These are phyloP conservation scores for Virgularia gustaviana DNA, from an alignment of 92 coral and sea anemone genomes.

Conservation along the genomic window DNA sequence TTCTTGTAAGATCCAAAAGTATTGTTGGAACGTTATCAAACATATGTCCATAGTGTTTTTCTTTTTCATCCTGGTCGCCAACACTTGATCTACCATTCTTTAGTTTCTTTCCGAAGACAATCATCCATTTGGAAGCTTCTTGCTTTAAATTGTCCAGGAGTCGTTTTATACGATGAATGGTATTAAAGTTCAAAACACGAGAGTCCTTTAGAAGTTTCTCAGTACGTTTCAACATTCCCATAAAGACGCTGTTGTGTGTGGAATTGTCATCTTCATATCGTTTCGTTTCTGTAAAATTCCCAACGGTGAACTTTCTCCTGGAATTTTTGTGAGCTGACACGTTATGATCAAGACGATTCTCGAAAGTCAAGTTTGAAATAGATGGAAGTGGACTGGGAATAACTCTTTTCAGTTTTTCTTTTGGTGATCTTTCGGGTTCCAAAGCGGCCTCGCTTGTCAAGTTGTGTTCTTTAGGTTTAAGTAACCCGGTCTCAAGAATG, in stretches of 20 bases:
- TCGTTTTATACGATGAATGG: not conserved
- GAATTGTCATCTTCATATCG: not conserved
- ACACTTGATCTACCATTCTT: not conserved
- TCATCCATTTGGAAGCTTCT: not conserved
- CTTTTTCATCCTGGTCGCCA: not conserved
- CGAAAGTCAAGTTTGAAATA: too few relatives aligned
- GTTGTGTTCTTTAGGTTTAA: not conserved
- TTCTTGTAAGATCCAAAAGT: constrained; percentile 4
- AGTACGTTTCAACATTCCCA: constrained; percentile 1
- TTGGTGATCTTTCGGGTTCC: not conserved
- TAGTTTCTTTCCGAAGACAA: not conserved
- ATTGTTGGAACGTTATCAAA: constrained; percentile 5
- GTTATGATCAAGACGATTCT: too few relatives aligned
- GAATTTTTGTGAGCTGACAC: too few relatives aligned
- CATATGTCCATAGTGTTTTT: too few relatives aligned
- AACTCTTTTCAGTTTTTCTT: not conserved
- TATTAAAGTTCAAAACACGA: not conserved
- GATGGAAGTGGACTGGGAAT: not conserved
- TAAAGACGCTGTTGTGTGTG: not conserved
- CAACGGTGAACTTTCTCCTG: too few relatives aligned
- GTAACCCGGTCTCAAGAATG: not conserved
- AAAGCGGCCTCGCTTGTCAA: too few relatives aligned
- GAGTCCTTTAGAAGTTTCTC: constrained; percentile 17
- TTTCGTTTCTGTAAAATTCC: not conserved
- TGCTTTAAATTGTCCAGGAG: not conserved